phyloP scores from a whole-genome alignment of 2,113 vertebrate species.

The Columba janthina region DNA sequence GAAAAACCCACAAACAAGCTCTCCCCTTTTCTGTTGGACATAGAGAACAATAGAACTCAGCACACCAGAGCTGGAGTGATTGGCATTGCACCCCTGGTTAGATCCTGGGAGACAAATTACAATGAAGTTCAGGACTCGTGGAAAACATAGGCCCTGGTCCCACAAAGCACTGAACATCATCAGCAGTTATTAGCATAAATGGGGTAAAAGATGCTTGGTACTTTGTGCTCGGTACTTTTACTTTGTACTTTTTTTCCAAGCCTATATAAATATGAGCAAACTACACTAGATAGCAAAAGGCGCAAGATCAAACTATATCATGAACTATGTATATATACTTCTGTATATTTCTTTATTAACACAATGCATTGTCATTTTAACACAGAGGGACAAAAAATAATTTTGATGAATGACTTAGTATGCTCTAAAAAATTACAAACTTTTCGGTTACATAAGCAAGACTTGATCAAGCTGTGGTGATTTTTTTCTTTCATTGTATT shows the following conservation, averaged over 20 bases:
- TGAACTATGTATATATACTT: background rate
- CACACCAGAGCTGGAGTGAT: background rate
- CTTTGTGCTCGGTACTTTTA: background rate
- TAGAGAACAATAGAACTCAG: fast-evolving
- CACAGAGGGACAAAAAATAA: background rate
- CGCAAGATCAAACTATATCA: fast-evolving
- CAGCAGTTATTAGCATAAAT: background rate
- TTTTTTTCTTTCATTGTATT: background rate
- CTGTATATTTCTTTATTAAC: background rate
- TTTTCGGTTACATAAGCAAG: background rate
- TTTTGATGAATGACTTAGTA: background rate
- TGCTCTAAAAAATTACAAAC: background rate
- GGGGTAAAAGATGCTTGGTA: background rate
- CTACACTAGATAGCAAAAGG: background rate
- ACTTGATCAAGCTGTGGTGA: background rate
- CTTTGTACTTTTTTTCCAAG: background rate
- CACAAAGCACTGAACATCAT: background rate
- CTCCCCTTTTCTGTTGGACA: background rate
- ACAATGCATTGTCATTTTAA: background rate
- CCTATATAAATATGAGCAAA: background rate
- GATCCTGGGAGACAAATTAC: background rate
- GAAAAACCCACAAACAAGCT: background rate
- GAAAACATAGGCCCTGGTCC: background rate
- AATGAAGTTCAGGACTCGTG: background rate
- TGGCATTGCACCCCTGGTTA: background rate